phyloP scores from a whole-genome alignment of 2,797 vertebrate species.

The Natrix natrix region DNA sequence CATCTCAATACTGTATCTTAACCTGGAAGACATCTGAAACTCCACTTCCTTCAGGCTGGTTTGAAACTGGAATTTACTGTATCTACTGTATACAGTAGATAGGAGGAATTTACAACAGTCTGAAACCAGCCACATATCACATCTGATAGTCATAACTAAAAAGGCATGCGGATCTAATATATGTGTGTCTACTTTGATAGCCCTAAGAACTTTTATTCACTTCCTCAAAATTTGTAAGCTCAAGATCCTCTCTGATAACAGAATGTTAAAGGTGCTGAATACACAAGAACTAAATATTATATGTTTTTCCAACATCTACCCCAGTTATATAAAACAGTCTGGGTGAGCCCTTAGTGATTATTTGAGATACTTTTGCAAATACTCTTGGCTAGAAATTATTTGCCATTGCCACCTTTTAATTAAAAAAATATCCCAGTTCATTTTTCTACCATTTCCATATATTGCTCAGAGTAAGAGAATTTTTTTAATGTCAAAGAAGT shows the following conservation, averaged over 20 bases:
- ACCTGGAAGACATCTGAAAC: neutral
- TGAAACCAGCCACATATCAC: neutral
- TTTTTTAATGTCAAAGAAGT: neutral
- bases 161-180: neutral
- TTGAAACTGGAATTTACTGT: neutral
- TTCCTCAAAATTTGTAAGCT: neutral
- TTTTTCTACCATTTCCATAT: neutral
- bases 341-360: neutral
- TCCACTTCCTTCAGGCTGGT: neutral
- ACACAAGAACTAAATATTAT: neutral
- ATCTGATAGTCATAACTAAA: neutral
- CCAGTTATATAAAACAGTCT: neutral
- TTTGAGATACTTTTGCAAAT: neutral
- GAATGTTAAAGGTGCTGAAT: neutral
- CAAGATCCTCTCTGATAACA: neutral
- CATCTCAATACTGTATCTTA: neutral
- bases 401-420: neutral
- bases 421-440: neutral
- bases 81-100: neutral
- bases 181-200: neutral
- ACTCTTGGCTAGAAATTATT: neutral
- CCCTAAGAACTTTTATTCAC: neutral
- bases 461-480: neutral
- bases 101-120: neutral
- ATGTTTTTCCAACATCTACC: neutral